Base-by-base conservation (phyloP, 1,140 invertebrate genomes). In the Drosophila arizonae region DNA sequence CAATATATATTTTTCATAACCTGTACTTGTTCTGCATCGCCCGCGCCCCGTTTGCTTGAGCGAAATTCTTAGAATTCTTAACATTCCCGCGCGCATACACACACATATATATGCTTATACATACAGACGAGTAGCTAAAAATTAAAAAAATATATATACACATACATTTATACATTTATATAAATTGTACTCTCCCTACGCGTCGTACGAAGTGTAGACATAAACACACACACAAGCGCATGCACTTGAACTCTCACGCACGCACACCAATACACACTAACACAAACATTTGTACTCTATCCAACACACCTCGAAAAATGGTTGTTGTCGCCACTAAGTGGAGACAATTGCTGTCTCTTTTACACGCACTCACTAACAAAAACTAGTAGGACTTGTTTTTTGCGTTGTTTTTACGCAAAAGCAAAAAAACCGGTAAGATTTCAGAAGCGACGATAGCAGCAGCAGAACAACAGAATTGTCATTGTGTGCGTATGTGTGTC, bases 11-110 rank as follows among this genome's bases (percentile, higher is more conserved):
- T 71, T 64, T 21, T 54, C 45, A 75, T 75, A 46, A 54, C 63
- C 26, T 60, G 15, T 43, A 65, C 48, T 58, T 45, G 45, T 45
- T 39, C 52, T 65, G 39, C 15, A 36, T 57, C 57, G 45, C 66
- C 68, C 77, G 65, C 45, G 57, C 64, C 64, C 69, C 61, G 45
- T 36, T 77, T 30, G 65, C 67, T 88, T 77, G 65, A 76, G 79
- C 77, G 72, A 87, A 88, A 88, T 88, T 88, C 84, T 88, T 84
- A 84, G 84, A 88, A 88, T 88, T 88, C 84, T 82, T 88, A 88
- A 88, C 84, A 88, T 88, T 88, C 84, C 84, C 84, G 84, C 84
- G 84, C 85, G 66, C 68, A 77, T 74, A 77, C 63, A 67, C 58
- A 85, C 39, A 45, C 3, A 17, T 50, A 33, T 17, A 45, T 58